Evolutionary conservation across 2,888 invertebrate species (phyloP).

Genomic region (Eilema griseolum): DNA sequence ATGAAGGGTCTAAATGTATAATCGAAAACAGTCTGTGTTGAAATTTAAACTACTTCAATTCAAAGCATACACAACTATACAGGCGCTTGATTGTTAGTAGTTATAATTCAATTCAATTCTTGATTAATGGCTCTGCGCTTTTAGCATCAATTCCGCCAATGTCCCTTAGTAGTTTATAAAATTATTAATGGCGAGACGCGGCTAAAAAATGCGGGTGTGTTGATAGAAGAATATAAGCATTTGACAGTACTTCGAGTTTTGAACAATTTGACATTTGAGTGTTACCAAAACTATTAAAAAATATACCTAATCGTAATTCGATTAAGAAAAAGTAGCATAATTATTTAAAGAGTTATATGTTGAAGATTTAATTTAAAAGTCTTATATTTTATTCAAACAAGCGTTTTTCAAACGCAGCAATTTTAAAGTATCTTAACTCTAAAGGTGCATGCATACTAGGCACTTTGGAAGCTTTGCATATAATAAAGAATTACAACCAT

Average conservation of each 20-base stretch:
- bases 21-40: background rate
- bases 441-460: slow-evolving; percentile 45
- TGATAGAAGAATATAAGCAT: no score
- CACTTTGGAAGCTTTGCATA: slow-evolving; percentile 57
- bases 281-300: background rate
- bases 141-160: no score
- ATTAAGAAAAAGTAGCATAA: background rate
- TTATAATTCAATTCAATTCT: no score
- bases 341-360: background rate
- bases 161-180: no score
- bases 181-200: no score
- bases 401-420: slow-evolving; percentile 5
- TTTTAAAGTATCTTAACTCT: slow-evolving; percentile 16
- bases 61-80: background rate
- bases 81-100: background rate
- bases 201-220: background rate
- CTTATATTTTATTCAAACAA: background rate
- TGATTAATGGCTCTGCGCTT: no score
- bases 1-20: background rate
- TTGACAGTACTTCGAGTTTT: background rate
- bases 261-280: background rate
- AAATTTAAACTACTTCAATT: background rate
- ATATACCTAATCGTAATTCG: background rate
- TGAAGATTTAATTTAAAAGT: background rate
- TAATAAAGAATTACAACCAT: slow-evolving; percentile 53